These are phyloP conservation scores for Emberiza fucata DNA, from an alignment of 2,113 vertebrate species.

Conservation along the genomic window DNA sequence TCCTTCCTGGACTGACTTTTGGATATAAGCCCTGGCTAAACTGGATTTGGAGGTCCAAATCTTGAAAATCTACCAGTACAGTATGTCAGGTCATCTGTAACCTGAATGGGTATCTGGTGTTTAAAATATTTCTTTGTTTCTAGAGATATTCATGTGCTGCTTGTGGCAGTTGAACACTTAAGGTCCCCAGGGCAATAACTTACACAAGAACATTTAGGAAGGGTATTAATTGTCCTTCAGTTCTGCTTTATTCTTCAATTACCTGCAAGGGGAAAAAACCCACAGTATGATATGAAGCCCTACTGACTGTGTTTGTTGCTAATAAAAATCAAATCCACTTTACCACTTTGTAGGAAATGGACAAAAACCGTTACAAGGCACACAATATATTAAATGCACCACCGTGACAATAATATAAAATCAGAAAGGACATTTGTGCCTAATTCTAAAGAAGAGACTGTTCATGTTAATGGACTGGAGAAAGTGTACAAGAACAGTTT, in stretches of 20 bases:
- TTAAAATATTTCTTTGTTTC: background rate
- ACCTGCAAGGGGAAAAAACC: accelerated
- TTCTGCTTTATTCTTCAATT: background rate
- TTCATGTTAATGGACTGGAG: background rate
- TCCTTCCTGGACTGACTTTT: background rate
- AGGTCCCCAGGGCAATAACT: background rate
- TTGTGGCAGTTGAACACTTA: background rate
- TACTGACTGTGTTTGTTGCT: background rate
- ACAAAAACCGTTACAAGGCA: background rate
- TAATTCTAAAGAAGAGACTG: background rate
- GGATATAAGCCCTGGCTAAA: background rate
- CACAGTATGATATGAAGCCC: background rate
- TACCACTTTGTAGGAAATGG: background rate
- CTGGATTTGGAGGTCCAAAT: background rate
- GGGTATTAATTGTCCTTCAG: background rate
- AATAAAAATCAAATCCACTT: background rate
- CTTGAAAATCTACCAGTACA: background rate
- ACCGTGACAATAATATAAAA: background rate
- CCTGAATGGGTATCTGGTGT: background rate
- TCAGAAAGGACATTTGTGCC: background rate
- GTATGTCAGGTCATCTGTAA: background rate
- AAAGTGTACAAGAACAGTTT: conserved; percentile 13
- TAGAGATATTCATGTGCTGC: background rate
- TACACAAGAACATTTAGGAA: background rate
- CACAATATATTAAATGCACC: background rate